Base-by-base conservation (phyloP, 2,797 vertebrate genomes). In the Gallirallus australis region DNA sequence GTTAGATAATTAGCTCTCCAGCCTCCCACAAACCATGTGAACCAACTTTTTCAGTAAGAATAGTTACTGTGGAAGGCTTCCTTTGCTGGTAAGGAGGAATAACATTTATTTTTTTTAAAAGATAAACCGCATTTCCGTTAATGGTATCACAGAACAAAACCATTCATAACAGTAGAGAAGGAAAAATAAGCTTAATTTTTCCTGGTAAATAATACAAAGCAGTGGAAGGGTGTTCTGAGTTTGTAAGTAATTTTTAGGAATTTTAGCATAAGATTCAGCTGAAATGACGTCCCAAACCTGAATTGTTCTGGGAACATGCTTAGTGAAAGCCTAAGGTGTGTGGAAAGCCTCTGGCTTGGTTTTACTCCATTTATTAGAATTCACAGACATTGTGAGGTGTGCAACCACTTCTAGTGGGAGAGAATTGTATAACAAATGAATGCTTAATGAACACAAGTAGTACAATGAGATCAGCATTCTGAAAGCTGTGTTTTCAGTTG, bases 1-100 rank as follows among this genome's bases (percentile, higher is more conserved):
- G 98, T 99, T 98, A 99, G 99, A 99, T 99, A 98, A 99, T 99
- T 99, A 99, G 98, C 98, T 98, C 95, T 98, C 96, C 95, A 97
- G 97, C 56, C 77, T 97, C 94, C 91, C 90, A 95, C 97, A 98
- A 98, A 93, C 91, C 82, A 97, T 85, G 90, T 93, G 92, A 96
- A 97, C 94, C 93, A 98, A 98, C 97, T 98, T 98, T 98, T 87
- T 97, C 94, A 97, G 96, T 88, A 95, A 95, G 96, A 94, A 90
- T 90, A 97, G 98, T 97, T 98, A 96, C 97, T 91, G 83, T 96
- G 95, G 88, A 96, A 86, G 95, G 63, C 90, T 96, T 97, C 82
- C 13, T 93, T 97, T 96, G 93, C 89, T 90, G 91, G 70, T 96
- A 93, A 94, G 94, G 90, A 97, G 96, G 94, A 88, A 82, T 91